These are phyloP conservation scores for Hermaeophaga mercurialis DNA, from an alignment of 2,888 invertebrate genomes.

Conservation along the genomic window DNA sequence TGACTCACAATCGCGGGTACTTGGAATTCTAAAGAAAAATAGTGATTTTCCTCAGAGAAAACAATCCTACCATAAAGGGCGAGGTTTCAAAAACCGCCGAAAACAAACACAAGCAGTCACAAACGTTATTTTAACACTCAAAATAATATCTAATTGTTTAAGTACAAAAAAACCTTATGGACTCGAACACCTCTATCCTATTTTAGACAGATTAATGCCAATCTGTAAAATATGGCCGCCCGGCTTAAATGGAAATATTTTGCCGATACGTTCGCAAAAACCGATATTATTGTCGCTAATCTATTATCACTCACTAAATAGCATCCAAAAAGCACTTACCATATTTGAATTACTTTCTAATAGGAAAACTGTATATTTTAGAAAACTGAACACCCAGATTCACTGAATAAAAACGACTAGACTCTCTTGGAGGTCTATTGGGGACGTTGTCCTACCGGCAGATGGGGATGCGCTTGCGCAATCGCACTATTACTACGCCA, in stretches of 20 bases:
- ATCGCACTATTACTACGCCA: constrained; percentile 28
- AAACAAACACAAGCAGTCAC: background rate
- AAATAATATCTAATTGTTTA: too few relatives aligned
- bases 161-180: too few relatives aligned
- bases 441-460: constrained; percentile 58
- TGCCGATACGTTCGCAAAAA: constrained; percentile 23
- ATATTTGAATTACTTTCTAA: constrained; percentile 52
- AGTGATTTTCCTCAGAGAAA: constrained; percentile 3
- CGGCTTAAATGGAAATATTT: constrained; percentile 26
- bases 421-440: constrained; percentile 52
- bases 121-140: too few relatives aligned
- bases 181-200: too few relatives aligned
- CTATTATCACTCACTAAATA: background rate
- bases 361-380: constrained; percentile 44
- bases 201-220: constrained; percentile 24
- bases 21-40: background rate
- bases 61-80: constrained; percentile 13
- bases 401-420: constrained; percentile 54
- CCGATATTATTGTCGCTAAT: background rate
- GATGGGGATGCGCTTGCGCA: constrained; percentile 50
- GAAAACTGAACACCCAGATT: constrained; percentile 51
- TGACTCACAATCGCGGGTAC: constrained; percentile 18
- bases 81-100: constrained; percentile 17
- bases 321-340: constrained; percentile 47
- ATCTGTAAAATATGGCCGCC: constrained; percentile 36